Percentiles rank a stretch among this genome's conserved stretches.
Conservation (phyloP, 1,140 invertebrate genomes). For the Panonychus citri region DNA sequence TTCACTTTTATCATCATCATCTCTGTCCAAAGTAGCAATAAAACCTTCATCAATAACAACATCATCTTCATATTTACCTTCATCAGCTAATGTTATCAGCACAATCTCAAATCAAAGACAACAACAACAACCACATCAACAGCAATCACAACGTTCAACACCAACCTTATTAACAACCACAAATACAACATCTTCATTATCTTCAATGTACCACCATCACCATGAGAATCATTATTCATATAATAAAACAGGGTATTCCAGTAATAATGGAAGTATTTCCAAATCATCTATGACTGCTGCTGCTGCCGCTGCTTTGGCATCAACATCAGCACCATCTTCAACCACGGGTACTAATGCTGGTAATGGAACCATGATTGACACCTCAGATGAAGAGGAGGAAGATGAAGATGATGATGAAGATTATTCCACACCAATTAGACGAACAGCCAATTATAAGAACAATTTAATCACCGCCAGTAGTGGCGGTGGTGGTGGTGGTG, state of each 20-base stretch:
- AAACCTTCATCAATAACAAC: no score
- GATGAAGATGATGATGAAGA: neutral
- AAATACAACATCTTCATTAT: neutral
- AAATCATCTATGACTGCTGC: neutral
- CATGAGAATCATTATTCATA: no score
- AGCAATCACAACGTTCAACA: neutral
- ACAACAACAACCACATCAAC: neutral
- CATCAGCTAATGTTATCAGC: neutral
- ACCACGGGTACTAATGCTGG: conserved; percentile 3
- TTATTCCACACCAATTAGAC: neutral
- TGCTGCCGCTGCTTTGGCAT: neutral
- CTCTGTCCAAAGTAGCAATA: neutral
- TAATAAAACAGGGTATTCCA: no score
- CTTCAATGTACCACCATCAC: neutral
- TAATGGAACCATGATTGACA: neutral
- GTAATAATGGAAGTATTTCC: no score
- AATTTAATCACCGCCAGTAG: neutral
- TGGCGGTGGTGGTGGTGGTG: neutral
- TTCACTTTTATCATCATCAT: neutral
- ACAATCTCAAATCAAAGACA: neutral
- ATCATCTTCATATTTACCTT: neutral
- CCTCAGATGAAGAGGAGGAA: neutral
- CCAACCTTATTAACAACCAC: neutral
- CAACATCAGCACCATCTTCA: neutral
- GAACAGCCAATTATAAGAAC: neutral